Percentiles rank a stretch among this genome's conserved stretches.
Evolutionary conservation across 1,140 invertebrate genomes (phyloP).

Genomic region (Callitettix versicolor): DNA sequence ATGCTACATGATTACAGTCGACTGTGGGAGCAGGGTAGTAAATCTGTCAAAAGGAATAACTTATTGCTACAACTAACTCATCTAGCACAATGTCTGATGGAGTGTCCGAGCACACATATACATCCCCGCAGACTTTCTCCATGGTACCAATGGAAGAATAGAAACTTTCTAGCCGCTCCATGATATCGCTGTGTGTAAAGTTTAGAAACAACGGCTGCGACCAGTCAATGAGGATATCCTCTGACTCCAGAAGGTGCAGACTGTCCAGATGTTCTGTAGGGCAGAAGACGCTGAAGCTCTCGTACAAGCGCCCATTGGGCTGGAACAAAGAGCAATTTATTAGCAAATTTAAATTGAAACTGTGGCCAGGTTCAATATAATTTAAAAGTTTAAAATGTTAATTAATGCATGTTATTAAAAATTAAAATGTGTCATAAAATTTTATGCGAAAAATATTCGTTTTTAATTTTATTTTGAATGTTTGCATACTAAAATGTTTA

Average conservation of each 20-base stretch:
- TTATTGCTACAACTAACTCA: conserved; percentile 32
- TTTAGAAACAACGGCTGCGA: conserved; percentile 66
- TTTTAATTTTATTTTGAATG: no score
- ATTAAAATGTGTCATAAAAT: no score
- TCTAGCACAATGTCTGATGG: conserved; percentile 40
- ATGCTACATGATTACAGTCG: no score
- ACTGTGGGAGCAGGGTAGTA: no score
- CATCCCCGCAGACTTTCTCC: conserved; percentile 63
- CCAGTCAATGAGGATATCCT: conserved; percentile 67
- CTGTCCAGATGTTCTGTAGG: conserved; percentile 57
- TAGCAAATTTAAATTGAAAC: not conserved
- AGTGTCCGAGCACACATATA: conserved; percentile 55
- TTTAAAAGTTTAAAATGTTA: no score
- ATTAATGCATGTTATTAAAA: no score
- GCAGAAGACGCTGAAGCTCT: conserved; percentile 72
- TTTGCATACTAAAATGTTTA: no score
- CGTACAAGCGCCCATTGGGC: conserved; percentile 65
- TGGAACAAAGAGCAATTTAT: conserved; percentile 32
- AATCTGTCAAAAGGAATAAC: no score
- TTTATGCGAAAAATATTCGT: no score
- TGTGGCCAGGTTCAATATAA: no score
- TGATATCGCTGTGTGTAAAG: conserved; percentile 65
- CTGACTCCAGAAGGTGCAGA: conserved; percentile 53
- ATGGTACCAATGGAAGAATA: conserved; percentile 51
- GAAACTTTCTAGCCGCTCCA: conserved; percentile 54